These are phyloP conservation scores for Halictus ligatus DNA, from an alignment of 2,888 invertebrate species.

Conservation along the genomic window DNA sequence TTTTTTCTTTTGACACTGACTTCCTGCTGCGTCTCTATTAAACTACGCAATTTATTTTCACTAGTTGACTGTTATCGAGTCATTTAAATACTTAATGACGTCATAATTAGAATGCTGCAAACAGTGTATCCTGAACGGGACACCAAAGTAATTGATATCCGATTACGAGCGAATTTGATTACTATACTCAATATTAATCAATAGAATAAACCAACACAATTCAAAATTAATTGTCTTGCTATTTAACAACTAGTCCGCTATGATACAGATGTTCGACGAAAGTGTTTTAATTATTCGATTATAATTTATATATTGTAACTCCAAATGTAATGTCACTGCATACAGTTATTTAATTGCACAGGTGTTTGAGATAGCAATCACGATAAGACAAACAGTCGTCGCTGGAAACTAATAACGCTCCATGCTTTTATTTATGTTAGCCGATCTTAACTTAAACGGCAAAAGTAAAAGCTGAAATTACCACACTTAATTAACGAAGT, in stretches of 20 bases:
- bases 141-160: background rate
- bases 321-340: background rate
- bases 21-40: background rate
- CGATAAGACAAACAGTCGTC: background rate
- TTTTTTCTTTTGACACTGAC: background rate
- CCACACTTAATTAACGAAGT: constrained; percentile 1
- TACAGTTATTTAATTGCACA: too few species aligned
- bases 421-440: background rate
- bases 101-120: background rate
- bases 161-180: background rate
- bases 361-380: too few species aligned
- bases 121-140: background rate
- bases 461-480: background rate
- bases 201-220: background rate
- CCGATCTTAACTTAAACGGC: background rate
- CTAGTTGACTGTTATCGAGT: background rate
- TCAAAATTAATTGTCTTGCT: background rate
- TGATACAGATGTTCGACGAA: background rate
- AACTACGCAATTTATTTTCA: background rate
- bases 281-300: background rate
- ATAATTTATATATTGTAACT: background rate
- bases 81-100: background rate
- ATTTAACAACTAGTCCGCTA: background rate
- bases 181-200: background rate
- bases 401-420: background rate